phyloP scores from a whole-genome alignment of 2,888 invertebrate species.

The Scaeva pyrastri region DNA sequence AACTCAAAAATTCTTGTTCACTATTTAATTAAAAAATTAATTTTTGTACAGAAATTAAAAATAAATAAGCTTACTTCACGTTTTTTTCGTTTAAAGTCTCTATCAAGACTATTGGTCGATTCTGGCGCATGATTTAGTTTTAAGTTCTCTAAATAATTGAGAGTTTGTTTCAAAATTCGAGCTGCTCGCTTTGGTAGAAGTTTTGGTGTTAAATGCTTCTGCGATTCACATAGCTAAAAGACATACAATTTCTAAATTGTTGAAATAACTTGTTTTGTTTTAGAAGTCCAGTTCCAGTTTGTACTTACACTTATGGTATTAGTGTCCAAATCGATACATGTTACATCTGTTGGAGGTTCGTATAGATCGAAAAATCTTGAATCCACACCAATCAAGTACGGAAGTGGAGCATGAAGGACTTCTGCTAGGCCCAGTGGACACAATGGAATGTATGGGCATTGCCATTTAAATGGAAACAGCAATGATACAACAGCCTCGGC shows the following conservation, averaged over 20 bases:
- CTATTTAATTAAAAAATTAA: no score
- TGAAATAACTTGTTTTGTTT: not conserved
- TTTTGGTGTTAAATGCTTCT: constrained; percentile 91
- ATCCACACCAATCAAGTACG: constrained; percentile 98
- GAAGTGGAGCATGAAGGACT: constrained; percentile 97
- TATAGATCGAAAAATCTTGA: constrained; percentile 98
- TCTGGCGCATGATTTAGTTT: constrained; percentile 84
- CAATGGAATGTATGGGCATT: constrained; percentile 99
- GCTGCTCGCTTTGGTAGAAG: constrained; percentile 94
- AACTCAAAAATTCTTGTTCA: no score
- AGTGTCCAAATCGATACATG: constrained; percentile 99
- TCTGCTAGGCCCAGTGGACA: constrained; percentile 98
- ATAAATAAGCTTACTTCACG: constrained; percentile 87
- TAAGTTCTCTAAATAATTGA: constrained; percentile 90
- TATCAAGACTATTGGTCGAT: constrained; percentile 89
- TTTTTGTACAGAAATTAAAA: no score
- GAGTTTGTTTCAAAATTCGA: constrained; percentile 90
- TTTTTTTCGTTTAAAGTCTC: constrained; percentile 91
- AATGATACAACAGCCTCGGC: constrained; percentile 98
- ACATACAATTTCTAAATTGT: not conserved
- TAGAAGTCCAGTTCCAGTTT: not conserved
- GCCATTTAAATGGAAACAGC: constrained; percentile 99
- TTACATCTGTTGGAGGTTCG: constrained; percentile 98
- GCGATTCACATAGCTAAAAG: constrained; percentile 92
- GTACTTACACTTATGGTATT: constrained; percentile 93